Evolutionary conservation across 2,113 vertebrate genomes (phyloP), one percentile per base, ranked within the genome.

Genomic region (Coptodon rendalli): DNA sequence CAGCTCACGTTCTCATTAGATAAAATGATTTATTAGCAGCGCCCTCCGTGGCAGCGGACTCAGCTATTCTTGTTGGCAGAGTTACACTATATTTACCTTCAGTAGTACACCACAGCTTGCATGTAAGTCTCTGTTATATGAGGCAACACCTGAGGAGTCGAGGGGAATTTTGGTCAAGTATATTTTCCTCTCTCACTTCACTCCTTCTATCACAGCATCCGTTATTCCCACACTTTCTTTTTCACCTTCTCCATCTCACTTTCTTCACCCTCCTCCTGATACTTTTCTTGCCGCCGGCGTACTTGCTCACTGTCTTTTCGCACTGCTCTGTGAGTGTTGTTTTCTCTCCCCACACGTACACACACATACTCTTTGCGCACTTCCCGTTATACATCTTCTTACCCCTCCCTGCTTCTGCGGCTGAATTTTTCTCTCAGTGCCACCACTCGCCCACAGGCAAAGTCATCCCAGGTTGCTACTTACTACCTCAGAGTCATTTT

Each of bases 401-500:
- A 68, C 87, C 79, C 90, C 89, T 81, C 7, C 7, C 63, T 85
- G 68, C 34, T 86, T 94, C 84, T 88, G 63, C 80, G 38, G 43
- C 82, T 91, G 24, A 87, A 89, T 91, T 86, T 90, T 36, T 84
- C 79, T 89, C 80, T 84, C 91, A 38, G 9, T 87, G 83, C 86
- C 88, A 90, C 78, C 76, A 78, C 61, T 85, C 84, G 45, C 83
- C 91, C 82, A 50, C 85, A 84, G 92, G 91, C 91, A 89, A 94
- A 93, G 91, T 93, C 92, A 94, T 93, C 13, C 71, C 57, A 86
- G 81, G 86, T 89, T 87, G 29, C 59, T 50, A n/a, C 63, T 73
- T 79, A 59, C 85, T 92, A 89, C 90, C 87, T 87, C 84, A 38
- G 66, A 89, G 91, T 93, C 71, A 93, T 94, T 93, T 93, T 91